Percentiles rank a stretch among this genome's conserved stretches.
Conservation (phyloP, 1,140 invertebrate species). For the Heliconius melpomene region DNA sequence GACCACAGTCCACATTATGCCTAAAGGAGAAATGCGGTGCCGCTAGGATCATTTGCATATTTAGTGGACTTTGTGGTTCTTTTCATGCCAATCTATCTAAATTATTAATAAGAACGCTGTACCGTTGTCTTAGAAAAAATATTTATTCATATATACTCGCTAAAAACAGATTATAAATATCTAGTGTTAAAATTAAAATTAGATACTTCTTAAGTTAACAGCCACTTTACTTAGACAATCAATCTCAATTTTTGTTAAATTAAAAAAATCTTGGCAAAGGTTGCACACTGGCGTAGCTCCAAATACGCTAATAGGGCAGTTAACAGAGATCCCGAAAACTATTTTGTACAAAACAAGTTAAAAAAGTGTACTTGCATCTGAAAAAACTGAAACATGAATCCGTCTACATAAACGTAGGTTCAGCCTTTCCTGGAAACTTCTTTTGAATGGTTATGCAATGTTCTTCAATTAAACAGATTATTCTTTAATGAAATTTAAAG, state of each 20-base stretch:
- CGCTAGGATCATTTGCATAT: constrained; percentile 10
- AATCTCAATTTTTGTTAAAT: constrained; percentile 43
- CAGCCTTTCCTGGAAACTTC: neutral
- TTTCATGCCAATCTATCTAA: neutral
- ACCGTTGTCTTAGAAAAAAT: neutral
- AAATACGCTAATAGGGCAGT: constrained; percentile 51
- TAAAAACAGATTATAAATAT: neutral
- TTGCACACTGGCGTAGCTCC: constrained; percentile 43
- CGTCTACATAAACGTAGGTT: neutral
- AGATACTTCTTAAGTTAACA: constrained; percentile 19
- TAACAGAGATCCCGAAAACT: constrained; percentile 47
- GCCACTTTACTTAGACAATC: constrained; percentile 33
- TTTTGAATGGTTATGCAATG: neutral
- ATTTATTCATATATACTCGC: neutral
- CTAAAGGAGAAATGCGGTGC: constrained; percentile 11
- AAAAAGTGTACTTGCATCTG: constrained; percentile 28
- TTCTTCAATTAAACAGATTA: neutral
- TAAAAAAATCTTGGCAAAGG: constrained; percentile 48
- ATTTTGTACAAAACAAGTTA: constrained; percentile 41
- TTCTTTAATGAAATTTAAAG: neutral
- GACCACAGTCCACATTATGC: neutral
- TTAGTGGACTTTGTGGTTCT: constrained; percentile 7
- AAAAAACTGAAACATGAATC: constrained; percentile 1
- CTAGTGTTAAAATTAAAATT: neutral
- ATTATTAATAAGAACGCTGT: neutral